Conservation (phyloP, 2,113 vertebrate genomes). For the Pituophis catenifer region DNA sequence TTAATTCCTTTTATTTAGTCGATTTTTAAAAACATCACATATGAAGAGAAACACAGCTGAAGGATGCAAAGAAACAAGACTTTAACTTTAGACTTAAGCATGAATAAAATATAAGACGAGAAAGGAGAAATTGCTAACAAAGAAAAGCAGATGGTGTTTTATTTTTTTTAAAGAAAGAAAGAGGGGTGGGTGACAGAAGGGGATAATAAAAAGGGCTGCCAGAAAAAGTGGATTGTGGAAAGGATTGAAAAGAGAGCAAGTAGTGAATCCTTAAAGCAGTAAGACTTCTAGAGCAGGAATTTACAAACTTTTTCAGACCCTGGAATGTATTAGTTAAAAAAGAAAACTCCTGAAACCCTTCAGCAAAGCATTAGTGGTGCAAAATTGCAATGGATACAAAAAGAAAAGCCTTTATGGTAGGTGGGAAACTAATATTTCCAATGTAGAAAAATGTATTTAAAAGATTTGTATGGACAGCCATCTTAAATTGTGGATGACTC, state of each 20-base stretch:
- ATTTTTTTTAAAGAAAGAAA: not conserved
- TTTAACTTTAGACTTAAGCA: conserved; percentile 5
- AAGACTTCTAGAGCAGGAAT: not conserved
- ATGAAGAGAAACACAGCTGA: conserved; percentile 7
- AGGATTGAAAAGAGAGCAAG: not conserved
- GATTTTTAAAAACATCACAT: conserved; percentile 6
- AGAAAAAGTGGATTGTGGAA: not conserved
- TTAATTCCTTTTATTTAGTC: conserved; percentile 9
- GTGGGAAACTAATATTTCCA: not conserved
- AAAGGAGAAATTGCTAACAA: not conserved
- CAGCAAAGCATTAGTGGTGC: not conserved
- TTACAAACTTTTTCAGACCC: not conserved
- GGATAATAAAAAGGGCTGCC: not conserved
- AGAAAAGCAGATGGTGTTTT: not conserved
- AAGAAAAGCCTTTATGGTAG: not conserved
- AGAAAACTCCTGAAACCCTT: not conserved
- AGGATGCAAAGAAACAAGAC: not conserved
- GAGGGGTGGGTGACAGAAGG: not conserved
- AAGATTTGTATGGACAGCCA: not conserved
- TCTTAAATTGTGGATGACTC: not conserved
- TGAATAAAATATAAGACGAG: not conserved
- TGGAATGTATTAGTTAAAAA: not conserved
- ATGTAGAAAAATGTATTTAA: not conserved
- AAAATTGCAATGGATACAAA: not conserved
- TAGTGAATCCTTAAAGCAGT: not conserved